A percentile compares a stretch with the other conserved stretches of the same genome.
Evolutionary conservation across 2,888 invertebrate genomes (phyloP).

Genomic region (Stenodera caucasica): DNA sequence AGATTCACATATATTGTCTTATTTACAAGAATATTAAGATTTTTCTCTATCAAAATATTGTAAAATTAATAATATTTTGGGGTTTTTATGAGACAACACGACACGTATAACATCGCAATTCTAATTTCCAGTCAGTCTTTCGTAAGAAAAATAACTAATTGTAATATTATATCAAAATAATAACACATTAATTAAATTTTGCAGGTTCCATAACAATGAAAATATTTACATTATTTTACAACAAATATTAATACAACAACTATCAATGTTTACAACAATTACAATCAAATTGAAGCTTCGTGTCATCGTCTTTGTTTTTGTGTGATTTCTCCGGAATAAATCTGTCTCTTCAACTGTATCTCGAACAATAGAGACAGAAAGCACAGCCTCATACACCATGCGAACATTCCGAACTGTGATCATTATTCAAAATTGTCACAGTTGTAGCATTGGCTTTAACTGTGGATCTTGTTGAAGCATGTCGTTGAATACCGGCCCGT

Average conservation of each 20-base stretch:
- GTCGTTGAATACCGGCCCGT: constrained; percentile 40
- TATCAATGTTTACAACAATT: neutral
- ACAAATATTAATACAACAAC: neutral
- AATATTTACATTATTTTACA: neutral
- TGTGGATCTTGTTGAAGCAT: constrained; percentile 48
- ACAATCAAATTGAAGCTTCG: neutral
- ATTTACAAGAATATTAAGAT: neutral
- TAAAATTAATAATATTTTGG: neutral
- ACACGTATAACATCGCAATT: neutral
- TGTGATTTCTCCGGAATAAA: no score
- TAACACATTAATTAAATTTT: neutral
- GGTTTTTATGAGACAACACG: neutral
- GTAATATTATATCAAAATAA: no score
- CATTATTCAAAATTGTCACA: constrained; percentile 49
- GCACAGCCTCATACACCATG: constrained; percentile 51
- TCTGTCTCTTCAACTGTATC: constrained; percentile 36
- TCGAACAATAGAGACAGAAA: constrained; percentile 45
- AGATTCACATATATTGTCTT: neutral
- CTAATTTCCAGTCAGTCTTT: neutral
- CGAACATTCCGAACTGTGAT: constrained; percentile 48
- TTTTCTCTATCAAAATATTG: neutral
- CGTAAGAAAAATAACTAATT: no score
- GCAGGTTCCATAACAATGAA: neutral
- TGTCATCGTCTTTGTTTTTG: no score
- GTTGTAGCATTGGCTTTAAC: constrained; percentile 47